Base-by-base conservation (phyloP, 2,113 vertebrate genomes). In the Coptodon bakossiorum region DNA sequence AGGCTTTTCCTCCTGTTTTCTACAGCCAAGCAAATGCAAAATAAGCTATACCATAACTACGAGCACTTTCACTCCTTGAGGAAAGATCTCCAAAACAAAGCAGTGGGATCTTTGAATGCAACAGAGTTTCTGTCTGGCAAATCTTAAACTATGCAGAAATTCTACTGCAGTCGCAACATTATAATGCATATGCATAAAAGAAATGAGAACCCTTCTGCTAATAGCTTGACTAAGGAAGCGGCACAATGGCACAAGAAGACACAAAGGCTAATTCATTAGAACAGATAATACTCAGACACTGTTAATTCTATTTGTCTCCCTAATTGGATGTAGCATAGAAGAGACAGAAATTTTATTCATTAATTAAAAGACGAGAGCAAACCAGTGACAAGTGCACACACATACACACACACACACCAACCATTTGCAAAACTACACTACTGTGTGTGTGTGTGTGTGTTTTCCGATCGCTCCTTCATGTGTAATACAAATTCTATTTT, bases 181-280 rank as follows among this genome's bases (percentile, higher is more conserved):
- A 81, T 83, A 66, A 92, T 91, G 80, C 88, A 89, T 88, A 89
- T 90, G 87, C 88, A 90, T 73, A 83, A 82, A 89, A 81, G 76
- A 84, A 93, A 85, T 85, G 89, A 85, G 91, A 91, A 91, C 66
- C 82, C 81, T 63, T 87, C 79, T 90, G 88, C 89, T 91, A 90
- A 92, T 92, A 86, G 93, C 92, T 88, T 87, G 85, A 92, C 90
- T 91, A 85, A 88, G 89, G 89, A 83, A 85, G 88, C 45, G 3
- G 86, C 87, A 91, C 91, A 90, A 94, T 92, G 89, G 87, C 83
- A 88, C 43, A 61, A 86, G 90, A 86, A 84, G 88, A 91, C 95
- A 93, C 91, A 96, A 93, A 95, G 90, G 93, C 91, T 92, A 95
- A 94, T 96, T 95, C 93, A 95, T 96, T 95, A 93, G 94, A 92